Percentiles rank a stretch among this genome's conserved stretches.
These are phyloP conservation scores for Actinia tenebrosa DNA, from an alignment of 64 coral and sea anemone genomes.

Conservation along the genomic window DNA sequence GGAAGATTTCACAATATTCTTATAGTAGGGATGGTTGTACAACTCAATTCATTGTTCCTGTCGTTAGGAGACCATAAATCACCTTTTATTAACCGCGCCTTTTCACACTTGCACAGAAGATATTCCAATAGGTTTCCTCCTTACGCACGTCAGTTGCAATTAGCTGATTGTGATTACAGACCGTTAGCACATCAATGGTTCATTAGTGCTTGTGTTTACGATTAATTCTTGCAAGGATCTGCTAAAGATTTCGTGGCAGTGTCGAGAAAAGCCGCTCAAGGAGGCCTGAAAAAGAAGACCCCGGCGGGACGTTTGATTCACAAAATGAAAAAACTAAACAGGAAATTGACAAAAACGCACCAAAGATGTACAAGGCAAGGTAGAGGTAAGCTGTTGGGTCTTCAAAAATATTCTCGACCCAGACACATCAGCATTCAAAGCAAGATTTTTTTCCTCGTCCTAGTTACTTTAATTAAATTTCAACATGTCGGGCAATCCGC, in stretches of 20 bases:
- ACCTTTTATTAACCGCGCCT: not conserved
- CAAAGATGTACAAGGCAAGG: not conserved
- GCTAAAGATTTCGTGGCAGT: conserved; percentile 4
- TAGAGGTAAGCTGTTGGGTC: conserved; percentile 11
- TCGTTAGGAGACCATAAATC: conserved; percentile 17
- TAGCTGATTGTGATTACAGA: conserved; percentile 22
- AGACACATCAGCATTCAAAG: not conserved
- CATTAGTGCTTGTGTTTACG: conserved; percentile 6
- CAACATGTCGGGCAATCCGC: not conserved
- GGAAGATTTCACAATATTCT: not conserved
- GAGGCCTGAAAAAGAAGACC: not conserved
- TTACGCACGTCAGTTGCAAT: not conserved
- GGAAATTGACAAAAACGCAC: conserved; percentile 13
- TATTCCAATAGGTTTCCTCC: not conserved
- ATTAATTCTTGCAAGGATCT: not conserved
- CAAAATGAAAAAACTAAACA: conserved; percentile 25
- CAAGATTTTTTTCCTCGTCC: not conserved
- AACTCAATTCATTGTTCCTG: not conserved
- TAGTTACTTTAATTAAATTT: not conserved
- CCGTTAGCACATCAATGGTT: conserved; percentile 32
- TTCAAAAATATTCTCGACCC: not conserved
- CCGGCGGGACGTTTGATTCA: conserved; percentile 5
- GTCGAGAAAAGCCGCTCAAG: conserved; percentile 16
- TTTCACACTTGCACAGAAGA: conserved; percentile 11
- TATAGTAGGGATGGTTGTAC: not conserved